Conservation (phyloP, 2,113 vertebrate genomes). For the Arvicanthis niloticus region DNA sequence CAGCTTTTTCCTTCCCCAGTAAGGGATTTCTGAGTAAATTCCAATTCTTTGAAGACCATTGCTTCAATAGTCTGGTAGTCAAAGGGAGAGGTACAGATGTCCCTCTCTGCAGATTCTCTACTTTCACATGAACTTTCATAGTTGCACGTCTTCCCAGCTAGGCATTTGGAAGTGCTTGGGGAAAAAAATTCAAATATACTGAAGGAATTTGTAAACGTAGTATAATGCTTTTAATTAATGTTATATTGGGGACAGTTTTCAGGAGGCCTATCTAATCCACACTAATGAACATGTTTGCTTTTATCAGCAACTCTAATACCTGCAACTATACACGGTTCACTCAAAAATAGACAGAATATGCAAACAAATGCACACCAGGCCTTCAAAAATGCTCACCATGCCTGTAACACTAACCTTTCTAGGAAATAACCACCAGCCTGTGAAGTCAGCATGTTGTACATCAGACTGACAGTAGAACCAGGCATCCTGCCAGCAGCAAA, state of each 20-base stretch:
- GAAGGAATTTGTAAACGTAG: slow-evolving; percentile 23
- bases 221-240: slow-evolving; percentile 26
- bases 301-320: slow-evolving; percentile 41
- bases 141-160: slow-evolving; percentile 4
- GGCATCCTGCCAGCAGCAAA: neutral
- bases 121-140: neutral
- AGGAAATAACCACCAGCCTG: neutral
- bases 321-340: slow-evolving; percentile 35
- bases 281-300: slow-evolving; percentile 47
- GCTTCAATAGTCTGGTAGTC: neutral
- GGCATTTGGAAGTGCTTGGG: neutral
- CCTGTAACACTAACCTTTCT: neutral
- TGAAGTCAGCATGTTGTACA: neutral
- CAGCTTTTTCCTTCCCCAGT: neutral
- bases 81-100: neutral
- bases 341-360: neutral
- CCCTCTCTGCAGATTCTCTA: neutral
- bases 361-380: neutral
- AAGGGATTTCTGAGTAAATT: neutral
- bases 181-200: slow-evolving; percentile 10
- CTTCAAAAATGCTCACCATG: neutral
- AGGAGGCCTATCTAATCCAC: slow-evolving; percentile 28
- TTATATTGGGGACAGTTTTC: slow-evolving; percentile 38
- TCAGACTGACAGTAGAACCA: neutral
- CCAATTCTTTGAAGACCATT: neutral